Base-by-base conservation (phyloP, 2,797 vertebrate species). In the Tauraco hartlaubi region DNA sequence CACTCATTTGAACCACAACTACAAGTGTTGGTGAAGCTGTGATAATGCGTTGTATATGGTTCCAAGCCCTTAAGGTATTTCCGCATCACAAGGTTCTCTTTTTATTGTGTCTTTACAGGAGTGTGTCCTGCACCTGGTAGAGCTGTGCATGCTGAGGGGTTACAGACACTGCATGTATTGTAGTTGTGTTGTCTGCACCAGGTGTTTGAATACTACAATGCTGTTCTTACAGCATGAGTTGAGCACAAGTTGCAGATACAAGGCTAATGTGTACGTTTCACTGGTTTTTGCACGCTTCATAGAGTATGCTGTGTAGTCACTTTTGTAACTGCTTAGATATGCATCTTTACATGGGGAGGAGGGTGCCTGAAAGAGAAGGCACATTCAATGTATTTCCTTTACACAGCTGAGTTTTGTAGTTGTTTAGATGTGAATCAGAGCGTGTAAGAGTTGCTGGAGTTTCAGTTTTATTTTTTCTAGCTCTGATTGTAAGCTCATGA, bases 391-490 rank as follows among this genome's bases (percentile, higher is more conserved):
- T 9, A 33, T 63, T 93, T 90, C 67, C 44, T 87, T 73, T 52
- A 9, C 9, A 16, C 69, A 91, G 85, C 73, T 94, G 90, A 78
- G 54, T 81, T 81, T 89, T 83, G 48, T 58, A 33, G 56, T 58
- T 66, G 22, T 76, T 95, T 64, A 66, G 46, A 49, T 92, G 52
- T 76, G 71, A 96, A 79, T 86, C 72, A 62, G 66, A 83, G 51
- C 43, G 17, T 66, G 46, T 41, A 55, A 9, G 15, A 82, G 44
- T 64, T 90, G 72, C 71, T 91, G 63, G 67, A 49, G n/a, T 73
- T 79, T 85, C 33, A 71, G 28, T 59, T 92, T 59, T 51, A 41
- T 31, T 67, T 88, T 90, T 89, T 66, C 14, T 48, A 56, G 35
- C 21, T 63, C n/a, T 88, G 67, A 85, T 51, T 77, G 22, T 48